phyloP scores from a whole-genome alignment of 2,113 vertebrate genomes.

The Aegithalos caudatus region DNA sequence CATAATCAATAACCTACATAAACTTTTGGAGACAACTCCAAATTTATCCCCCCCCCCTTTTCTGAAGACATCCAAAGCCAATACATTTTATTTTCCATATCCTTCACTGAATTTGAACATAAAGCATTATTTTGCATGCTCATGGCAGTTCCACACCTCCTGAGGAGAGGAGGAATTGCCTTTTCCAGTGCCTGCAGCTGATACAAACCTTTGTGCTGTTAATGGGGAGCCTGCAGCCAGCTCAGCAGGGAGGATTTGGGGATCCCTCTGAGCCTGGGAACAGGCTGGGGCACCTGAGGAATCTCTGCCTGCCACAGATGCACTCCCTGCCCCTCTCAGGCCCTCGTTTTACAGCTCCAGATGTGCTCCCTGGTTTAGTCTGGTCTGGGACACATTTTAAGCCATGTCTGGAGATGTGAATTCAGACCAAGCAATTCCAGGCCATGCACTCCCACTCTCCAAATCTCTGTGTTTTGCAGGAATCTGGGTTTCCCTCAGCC shows the following conservation, averaged over 20 bases:
- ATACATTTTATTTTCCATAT: fast-evolving
- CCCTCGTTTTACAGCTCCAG: background rate
- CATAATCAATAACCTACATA: background rate
- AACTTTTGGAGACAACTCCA: background rate
- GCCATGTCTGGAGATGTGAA: background rate
- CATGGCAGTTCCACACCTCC: fast-evolving
- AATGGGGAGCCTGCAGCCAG: background rate
- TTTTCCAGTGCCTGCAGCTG: background rate
- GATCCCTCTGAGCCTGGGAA: background rate
- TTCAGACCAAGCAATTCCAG: background rate
- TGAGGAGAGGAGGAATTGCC: background rate
- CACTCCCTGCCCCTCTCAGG: background rate
- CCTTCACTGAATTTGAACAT: fast-evolving
- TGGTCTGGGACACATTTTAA: background rate
- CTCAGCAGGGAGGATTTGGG: background rate
- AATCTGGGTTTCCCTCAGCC: background rate
- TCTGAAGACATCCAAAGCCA: background rate
- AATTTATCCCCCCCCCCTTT: background rate
- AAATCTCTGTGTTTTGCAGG: fast-evolving
- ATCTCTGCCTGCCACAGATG: background rate
- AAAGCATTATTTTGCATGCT: background rate
- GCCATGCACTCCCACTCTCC: fast-evolving
- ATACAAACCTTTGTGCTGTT: background rate
- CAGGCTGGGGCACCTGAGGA: background rate
- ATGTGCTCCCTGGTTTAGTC: background rate